Percentiles rank a stretch among this genome's conserved stretches.
phyloP scores from a whole-genome alignment of 2,113 vertebrate species.

The Pseudopipra pipra region DNA sequence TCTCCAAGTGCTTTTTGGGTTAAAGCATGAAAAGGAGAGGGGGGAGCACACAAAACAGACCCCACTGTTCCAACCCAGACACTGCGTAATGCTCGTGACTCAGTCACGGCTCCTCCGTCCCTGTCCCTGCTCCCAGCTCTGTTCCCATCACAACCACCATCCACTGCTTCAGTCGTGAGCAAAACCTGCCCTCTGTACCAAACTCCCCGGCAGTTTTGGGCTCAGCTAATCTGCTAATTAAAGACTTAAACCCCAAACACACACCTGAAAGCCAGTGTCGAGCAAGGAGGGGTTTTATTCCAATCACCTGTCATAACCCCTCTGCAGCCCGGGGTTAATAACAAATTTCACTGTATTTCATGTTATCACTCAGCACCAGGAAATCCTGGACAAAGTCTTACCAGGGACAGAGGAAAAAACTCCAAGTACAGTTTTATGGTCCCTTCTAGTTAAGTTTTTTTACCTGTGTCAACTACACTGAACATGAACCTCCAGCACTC shows the following conservation, averaged over 20 bases:
- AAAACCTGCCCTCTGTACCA: not conserved
- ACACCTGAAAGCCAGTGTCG: not conserved
- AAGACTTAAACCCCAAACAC: not conserved
- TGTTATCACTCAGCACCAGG: not conserved
- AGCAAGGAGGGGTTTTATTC: not conserved
- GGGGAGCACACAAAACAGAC: not conserved
- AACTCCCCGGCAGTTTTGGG: not conserved
- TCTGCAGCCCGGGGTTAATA: accelerated
- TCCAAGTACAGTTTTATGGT: accelerated
- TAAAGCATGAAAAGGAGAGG: not conserved
- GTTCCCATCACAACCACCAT: not conserved
- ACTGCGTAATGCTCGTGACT: not conserved
- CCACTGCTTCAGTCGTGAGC: not conserved
- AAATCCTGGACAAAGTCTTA: not conserved
- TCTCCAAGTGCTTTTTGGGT: not conserved
- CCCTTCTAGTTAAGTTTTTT: not conserved
- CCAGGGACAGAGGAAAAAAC: not conserved
- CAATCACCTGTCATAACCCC: not conserved
- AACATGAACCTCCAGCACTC: not conserved
- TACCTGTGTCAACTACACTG: not conserved
- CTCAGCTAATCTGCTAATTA: not conserved
- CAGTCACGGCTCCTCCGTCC: not conserved
- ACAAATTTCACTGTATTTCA: not conserved
- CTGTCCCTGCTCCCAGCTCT: not conserved
- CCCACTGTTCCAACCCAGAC: not conserved